These are phyloP conservation scores for Nematopogon swammerdamellus DNA, from an alignment of 2,888 invertebrate species.

Conservation along the genomic window DNA sequence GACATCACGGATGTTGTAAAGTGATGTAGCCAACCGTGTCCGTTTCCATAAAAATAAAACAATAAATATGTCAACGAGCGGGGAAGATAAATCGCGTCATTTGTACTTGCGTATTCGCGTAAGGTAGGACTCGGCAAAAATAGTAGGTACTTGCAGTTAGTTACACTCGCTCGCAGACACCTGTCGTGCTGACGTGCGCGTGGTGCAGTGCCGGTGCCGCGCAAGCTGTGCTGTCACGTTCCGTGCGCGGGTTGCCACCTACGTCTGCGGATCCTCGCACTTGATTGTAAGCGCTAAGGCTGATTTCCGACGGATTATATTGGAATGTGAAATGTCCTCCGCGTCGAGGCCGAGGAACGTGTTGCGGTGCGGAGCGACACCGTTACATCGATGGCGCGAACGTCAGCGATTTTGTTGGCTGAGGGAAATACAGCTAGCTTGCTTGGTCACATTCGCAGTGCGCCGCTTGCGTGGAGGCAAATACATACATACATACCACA, in stretches of 20 bases:
- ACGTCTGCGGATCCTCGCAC: neutral
- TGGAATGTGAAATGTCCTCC: neutral
- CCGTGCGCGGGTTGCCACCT: neutral
- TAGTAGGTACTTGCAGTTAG: too few relatives aligned
- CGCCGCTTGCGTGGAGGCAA: too few relatives aligned
- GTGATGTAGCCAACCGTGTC: too few relatives aligned
- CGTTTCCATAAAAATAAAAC: too few relatives aligned
- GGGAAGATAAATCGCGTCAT: neutral
- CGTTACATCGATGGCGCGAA: neutral
- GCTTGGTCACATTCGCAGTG: neutral
- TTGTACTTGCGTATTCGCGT: neutral
- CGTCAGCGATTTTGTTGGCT: neutral
- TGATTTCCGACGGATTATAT: neutral
- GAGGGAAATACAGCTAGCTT: neutral
- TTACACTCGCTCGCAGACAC: too few relatives aligned
- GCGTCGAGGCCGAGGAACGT: too few relatives aligned
- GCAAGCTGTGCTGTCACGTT: neutral
- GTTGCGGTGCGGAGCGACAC: too few relatives aligned
- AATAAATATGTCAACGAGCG: neutral
- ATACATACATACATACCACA: too few relatives aligned
- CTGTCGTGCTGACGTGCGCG: too few relatives aligned
- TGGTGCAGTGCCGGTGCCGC: neutral
- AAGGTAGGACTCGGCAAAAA: too few relatives aligned
- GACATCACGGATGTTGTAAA: too few relatives aligned
- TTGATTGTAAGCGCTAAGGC: neutral